Conservation (phyloP, 2,888 invertebrate genomes). For the Orthosia gracilis region DNA sequence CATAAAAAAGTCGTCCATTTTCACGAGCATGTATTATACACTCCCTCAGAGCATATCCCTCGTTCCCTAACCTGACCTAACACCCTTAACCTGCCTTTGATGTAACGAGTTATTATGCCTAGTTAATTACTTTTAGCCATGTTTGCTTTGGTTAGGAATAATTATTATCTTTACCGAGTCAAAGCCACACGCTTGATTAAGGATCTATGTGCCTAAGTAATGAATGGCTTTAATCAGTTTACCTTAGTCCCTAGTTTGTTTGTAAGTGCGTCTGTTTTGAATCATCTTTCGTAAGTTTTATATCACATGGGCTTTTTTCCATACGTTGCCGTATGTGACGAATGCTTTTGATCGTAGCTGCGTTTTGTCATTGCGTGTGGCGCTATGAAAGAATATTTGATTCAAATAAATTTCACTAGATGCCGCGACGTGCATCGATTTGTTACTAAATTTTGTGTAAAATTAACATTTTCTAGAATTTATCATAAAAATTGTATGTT, state of each 20-base stretch:
- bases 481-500: too few species aligned
- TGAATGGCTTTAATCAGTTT: not conserved
- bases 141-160: conserved; percentile 13
- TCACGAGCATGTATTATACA: not conserved
- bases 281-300: not conserved
- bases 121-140: conserved; percentile 15
- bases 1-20: not conserved
- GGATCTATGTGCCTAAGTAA: not conserved
- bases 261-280: not conserved
- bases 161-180: not conserved
- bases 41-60: not conserved
- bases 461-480: too few species aligned
- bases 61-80: not conserved
- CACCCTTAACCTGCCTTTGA: not conserved
- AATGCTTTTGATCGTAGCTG: not conserved
- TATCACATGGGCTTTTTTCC: not conserved
- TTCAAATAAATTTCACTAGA: too few species aligned
- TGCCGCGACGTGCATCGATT: too few species aligned
- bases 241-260: not conserved
- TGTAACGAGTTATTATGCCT: not conserved
- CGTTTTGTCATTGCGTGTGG: not conserved
- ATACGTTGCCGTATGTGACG: not conserved
- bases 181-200: conserved; percentile 19
- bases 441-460: too few species aligned
- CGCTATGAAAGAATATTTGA: too few species aligned